phyloP scores from a whole-genome alignment of 2,888 invertebrate species.

The Tetranychus truncatus region DNA sequence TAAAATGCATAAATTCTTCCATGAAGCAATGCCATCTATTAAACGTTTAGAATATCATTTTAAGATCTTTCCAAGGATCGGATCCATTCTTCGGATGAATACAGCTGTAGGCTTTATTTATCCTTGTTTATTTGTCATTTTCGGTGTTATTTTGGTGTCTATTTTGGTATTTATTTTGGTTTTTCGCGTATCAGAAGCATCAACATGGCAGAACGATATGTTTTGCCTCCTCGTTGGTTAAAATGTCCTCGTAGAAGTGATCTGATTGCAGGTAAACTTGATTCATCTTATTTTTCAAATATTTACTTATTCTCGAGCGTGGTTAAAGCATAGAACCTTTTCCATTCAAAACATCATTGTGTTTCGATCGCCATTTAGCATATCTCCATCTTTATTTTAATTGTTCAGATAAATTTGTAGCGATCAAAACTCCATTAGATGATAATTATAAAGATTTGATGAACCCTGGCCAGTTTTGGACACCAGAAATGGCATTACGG shows the following conservation, averaged over 20 bases:
- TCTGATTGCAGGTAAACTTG: slow-evolving; percentile 38
- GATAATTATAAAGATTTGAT: slow-evolving; percentile 62
- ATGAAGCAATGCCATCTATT: no score
- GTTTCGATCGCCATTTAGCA: not conserved
- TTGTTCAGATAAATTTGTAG: slow-evolving; percentile 54
- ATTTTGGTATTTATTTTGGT: no score
- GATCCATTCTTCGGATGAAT: no score
- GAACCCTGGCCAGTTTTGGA: slow-evolving; percentile 60
- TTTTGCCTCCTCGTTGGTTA: slow-evolving; percentile 48
- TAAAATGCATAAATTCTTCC: no score
- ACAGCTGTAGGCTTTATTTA: no score
- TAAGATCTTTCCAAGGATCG: no score
- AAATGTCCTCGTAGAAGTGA: slow-evolving; percentile 64
- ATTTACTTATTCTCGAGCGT: not conserved
- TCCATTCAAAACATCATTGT: no score
- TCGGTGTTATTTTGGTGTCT: no score
- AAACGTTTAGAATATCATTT: no score
- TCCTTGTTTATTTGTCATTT: no score
- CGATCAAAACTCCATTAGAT: slow-evolving; percentile 83
- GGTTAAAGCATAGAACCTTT: not conserved
- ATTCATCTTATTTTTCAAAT: not conserved
- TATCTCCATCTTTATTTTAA: not conserved
- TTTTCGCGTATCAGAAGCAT: not conserved
- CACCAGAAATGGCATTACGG: slow-evolving; percentile 65
- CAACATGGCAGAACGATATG: not conserved